These are phyloP conservation scores for Aphelinus atriplicis DNA, from an alignment of 1,140 invertebrate species.

Conservation along the genomic window DNA sequence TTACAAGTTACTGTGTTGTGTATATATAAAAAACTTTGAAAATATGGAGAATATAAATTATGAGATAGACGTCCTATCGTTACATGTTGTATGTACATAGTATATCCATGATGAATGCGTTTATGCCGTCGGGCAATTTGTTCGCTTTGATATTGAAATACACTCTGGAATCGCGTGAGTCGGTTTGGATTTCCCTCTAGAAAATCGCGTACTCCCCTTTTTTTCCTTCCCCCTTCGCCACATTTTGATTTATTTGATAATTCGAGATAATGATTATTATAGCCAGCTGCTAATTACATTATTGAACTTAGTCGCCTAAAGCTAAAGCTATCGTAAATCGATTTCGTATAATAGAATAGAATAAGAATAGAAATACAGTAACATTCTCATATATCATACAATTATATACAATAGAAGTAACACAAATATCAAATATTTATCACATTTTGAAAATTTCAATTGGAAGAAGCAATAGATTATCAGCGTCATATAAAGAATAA, in stretches of 20 bases:
- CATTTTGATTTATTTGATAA: too few species aligned
- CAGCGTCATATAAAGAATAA: too few species aligned
- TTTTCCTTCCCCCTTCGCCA: too few species aligned
- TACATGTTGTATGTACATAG: slow-evolving; percentile 1
- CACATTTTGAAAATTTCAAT: slow-evolving; percentile 9
- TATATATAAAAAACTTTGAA: slow-evolving; percentile 1
- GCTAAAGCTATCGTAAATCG: neutral
- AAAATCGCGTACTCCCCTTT: neutral
- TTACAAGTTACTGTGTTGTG: neutral
- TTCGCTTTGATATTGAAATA: neutral
- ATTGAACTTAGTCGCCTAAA: neutral
- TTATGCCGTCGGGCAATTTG: neutral
- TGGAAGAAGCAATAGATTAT: too few species aligned
- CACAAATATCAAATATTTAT: neutral
- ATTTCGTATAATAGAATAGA: neutral
- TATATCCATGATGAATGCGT: slow-evolving; percentile 1
- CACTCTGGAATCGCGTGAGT: neutral
- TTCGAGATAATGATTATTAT: too few species aligned
- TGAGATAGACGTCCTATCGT: neutral
- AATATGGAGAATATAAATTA: neutral
- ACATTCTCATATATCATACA: neutral
- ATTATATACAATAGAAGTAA: neutral
- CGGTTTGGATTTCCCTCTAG: slow-evolving; percentile 1
- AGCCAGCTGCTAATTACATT: too few species aligned
- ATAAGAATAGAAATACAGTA: slow-evolving; percentile 1